Evolutionary conservation across 2,888 invertebrate genomes (phyloP).

Genomic region (Agrochola circellaris): DNA sequence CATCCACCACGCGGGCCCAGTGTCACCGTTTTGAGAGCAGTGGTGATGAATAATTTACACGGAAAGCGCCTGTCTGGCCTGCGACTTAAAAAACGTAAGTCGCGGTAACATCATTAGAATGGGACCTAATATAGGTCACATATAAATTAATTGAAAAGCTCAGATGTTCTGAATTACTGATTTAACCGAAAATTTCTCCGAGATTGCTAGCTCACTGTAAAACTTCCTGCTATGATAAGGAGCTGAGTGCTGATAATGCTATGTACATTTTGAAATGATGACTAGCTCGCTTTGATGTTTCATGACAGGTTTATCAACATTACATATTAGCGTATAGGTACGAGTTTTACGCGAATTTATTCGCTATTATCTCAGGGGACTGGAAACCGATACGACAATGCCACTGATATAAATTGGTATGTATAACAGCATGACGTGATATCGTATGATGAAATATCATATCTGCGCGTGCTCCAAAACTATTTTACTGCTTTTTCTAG

Average conservation of each 20-base stretch:
- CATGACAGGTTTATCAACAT: constrained; percentile 46
- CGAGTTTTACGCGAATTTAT: constrained; percentile 15
- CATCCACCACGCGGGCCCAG: no score
- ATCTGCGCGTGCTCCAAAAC: constrained; percentile 3
- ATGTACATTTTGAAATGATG: constrained; percentile 34
- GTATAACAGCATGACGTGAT: constrained; percentile 27
- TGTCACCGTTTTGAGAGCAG: no score
- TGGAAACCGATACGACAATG: constrained; percentile 36
- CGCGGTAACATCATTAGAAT: no score
- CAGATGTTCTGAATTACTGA: constrained; percentile 4
- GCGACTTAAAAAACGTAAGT: no score
- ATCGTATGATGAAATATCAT: constrained; percentile 27
- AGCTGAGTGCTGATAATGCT: constrained; percentile 24
- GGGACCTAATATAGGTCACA: not conserved
- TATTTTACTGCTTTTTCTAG: not conserved
- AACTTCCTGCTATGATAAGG: constrained; percentile 45
- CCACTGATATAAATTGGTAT: constrained; percentile 54
- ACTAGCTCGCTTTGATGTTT: constrained; percentile 30
- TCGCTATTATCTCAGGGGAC: constrained; percentile 40
- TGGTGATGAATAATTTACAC: no score
- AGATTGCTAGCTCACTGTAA: constrained; percentile 22
- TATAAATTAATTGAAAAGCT: not conserved
- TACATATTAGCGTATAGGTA: constrained; percentile 14
- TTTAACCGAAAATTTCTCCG: constrained; percentile 12
- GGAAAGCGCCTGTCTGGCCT: no score